Evolutionary conservation across 2,888 invertebrate species (phyloP).

Genomic region (Microctonus brassicae): DNA sequence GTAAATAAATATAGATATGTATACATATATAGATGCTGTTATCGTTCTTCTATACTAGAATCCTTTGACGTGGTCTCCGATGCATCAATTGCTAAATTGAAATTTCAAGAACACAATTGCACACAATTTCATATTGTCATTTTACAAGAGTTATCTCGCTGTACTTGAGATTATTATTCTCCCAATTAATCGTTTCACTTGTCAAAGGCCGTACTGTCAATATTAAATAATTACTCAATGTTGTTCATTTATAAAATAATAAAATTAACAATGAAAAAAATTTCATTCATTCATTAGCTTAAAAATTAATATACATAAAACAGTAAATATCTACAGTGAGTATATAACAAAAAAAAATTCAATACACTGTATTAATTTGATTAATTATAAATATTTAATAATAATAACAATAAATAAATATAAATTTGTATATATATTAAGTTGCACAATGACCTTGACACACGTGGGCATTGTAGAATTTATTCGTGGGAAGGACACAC

Average conservation of each 20-base stretch:
- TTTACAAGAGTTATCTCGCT: slow-evolving; percentile 15
- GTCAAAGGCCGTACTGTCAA: background rate
- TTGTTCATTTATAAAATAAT: too few species aligned
- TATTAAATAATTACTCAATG: background rate
- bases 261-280: too few species aligned
- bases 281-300: too few species aligned
- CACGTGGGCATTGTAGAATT: slow-evolving; percentile 35
- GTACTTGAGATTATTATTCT: background rate
- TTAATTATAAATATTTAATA: too few species aligned
- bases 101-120: slow-evolving; percentile 63
- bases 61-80: slow-evolving; percentile 47
- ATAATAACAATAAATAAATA: too few species aligned
- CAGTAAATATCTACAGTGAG: too few species aligned
- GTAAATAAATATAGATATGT: too few species aligned
- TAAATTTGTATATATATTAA: too few species aligned
- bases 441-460: slow-evolving; percentile 37
- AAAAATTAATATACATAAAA: too few species aligned
- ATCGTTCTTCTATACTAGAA: slow-evolving; percentile 31
- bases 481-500: slow-evolving; percentile 58
- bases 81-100: slow-evolving; percentile 64
- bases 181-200: background rate
- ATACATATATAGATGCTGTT: slow-evolving; percentile 24
- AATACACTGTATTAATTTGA: too few species aligned
- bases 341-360: too few species aligned
- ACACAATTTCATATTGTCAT: slow-evolving; percentile 34